Base-by-base conservation (phyloP, 1,140 invertebrate genomes). In the Leguminivora glycinivorella region DNA sequence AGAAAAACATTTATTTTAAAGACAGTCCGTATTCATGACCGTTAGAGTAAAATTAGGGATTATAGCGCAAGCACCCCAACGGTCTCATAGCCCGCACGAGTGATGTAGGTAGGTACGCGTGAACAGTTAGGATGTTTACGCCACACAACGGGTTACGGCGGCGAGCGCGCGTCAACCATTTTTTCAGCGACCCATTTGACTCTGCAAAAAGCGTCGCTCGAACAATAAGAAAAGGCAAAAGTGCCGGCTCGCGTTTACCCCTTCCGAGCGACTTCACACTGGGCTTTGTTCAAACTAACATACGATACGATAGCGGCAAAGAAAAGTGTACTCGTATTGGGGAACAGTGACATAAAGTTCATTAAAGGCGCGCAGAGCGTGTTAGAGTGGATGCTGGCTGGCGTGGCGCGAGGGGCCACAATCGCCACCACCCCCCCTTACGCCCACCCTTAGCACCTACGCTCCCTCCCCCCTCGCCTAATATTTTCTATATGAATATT, bases 241-340 rank as follows among this genome's bases (percentile, higher is more conserved):
- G 83, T 85, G 83, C 72, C 75, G 76, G 77, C 75, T 80, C 79
- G 77, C 83, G 76, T 80, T 82, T 83, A 81, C 85, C 83, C 79
- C 81, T 84, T 83, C 81, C 79, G 79, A 84, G 80, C 79, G 81
- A 85, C 83, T 85, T 88, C 82, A 84, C 84, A 83, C 80, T 81
- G 75, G 83, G 80, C 88, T 88, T 90, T 90, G 88, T 90, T 87
- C 86, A 73, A 78, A 83, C 84, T 87, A 88, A 87, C 85, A 83
- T 80, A 83, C 83, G 80, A 84, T 85, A 83, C 83, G 80, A 84
- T 85, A 83, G 80, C 79, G 70, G 78, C 83, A 88, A 84, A 83
- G 86, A 88, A 87, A 88, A 88, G 86, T 87, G 88, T 87, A 84
- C 88, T 88, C 85, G 81, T 87, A 81, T 84, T 83, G 81, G 80